Conservation (phyloP, 2,888 invertebrate genomes). For the Mantis religiosa region DNA sequence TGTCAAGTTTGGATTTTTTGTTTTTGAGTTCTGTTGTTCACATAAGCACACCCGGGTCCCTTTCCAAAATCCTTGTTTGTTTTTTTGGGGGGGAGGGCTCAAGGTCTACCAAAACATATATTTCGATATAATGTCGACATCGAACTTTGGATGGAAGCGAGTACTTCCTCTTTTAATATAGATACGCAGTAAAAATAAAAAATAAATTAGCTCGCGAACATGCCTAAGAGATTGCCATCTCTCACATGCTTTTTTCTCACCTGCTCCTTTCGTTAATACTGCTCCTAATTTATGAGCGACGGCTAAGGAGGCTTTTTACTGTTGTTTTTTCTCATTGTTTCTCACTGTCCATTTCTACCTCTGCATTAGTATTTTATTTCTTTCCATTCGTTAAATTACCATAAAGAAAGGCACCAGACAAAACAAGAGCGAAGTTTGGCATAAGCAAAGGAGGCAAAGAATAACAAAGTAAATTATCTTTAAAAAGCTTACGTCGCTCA, state of each 20-base stretch:
- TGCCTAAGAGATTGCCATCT: not conserved
- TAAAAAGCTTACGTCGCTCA: not conserved
- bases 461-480: not conserved
- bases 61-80: too few species aligned
- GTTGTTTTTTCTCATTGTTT: not conserved
- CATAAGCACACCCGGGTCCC: too few species aligned
- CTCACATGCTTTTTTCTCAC: not conserved
- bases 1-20: too few species aligned
- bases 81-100: too few species aligned
- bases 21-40: too few species aligned
- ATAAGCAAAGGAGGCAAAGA: not conserved
- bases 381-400: not conserved
- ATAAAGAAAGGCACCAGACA: not conserved
- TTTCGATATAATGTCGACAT: too few species aligned
- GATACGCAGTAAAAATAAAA: too few species aligned
- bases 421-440: not conserved
- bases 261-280: not conserved
- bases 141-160: too few species aligned
- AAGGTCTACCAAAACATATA: too few species aligned
- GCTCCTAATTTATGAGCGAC: too few species aligned
- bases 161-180: too few species aligned
- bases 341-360: not conserved
- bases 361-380: not conserved
- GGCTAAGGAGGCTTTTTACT: not conserved
- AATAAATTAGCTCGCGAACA: not conserved